These are phyloP conservation scores for Leptinotarsa texana DNA, from an alignment of 1,140 invertebrate species.

Conservation along the genomic window DNA sequence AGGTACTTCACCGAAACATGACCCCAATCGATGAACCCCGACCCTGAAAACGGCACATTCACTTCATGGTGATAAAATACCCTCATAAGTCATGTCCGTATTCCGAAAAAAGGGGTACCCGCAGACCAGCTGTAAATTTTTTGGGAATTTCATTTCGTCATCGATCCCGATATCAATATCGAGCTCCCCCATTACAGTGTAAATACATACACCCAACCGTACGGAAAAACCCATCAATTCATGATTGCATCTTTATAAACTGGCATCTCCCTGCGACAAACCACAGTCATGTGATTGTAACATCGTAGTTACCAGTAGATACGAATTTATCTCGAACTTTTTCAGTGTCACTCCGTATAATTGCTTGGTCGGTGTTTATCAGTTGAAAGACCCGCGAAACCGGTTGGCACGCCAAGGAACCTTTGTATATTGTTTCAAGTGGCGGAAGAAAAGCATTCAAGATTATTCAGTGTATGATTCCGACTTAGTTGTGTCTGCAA, in stretches of 20 bases:
- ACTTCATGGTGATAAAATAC: background rate
- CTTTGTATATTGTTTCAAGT: too few species aligned
- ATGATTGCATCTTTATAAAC: too few species aligned
- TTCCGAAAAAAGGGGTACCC: background rate
- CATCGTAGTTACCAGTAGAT: too few species aligned
- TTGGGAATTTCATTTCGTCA: slow-evolving; percentile 1
- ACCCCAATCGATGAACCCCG: background rate
- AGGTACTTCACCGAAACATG: background rate
- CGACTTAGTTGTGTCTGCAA: too few species aligned
- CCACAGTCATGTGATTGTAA: too few species aligned
- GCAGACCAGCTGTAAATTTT: background rate
- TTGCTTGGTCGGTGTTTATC: background rate
- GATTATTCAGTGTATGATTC: too few species aligned
- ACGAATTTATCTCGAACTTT: background rate
- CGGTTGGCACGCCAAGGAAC: too few species aligned
- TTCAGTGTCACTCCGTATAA: background rate
- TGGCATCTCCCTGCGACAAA: too few species aligned
- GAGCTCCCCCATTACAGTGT: background rate
- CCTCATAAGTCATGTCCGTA: background rate
- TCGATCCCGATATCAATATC: background rate
- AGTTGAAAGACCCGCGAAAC: too few species aligned
- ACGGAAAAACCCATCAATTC: background rate
- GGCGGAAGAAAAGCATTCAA: too few species aligned
- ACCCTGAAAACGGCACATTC: background rate
- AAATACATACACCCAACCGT: background rate